A percentile compares a stretch with the other conserved stretches of the same genome.
phyloP scores from a whole-genome alignment of 64 coral and sea anemone species.

The Catalaphyllia jardinei region DNA sequence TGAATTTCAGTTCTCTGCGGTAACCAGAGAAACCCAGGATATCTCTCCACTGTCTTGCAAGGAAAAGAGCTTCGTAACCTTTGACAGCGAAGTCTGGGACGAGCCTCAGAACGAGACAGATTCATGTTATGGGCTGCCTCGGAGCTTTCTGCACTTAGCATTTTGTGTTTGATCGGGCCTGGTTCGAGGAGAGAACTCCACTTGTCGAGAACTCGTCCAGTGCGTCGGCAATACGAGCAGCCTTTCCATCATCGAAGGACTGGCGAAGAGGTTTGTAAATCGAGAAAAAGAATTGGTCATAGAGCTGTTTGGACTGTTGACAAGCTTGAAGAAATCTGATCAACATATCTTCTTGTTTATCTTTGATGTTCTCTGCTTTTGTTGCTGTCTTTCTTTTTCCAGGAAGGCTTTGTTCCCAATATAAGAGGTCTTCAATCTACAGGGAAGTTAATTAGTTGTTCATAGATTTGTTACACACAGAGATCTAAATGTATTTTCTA shows the following conservation, averaged over 20 bases:
- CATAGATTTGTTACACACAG: not conserved
- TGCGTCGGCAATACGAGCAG: not conserved
- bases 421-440: constrained; percentile 67
- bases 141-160: constrained; percentile 64
- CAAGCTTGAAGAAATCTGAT: constrained; percentile 69
- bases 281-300: constrained; percentile 51
- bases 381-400: constrained; percentile 14
- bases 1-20: constrained; percentile 71
- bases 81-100: constrained; percentile 81
- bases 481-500: no score
- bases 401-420: constrained; percentile 63
- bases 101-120: constrained; percentile 57
- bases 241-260: constrained; percentile 60
- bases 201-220: constrained; percentile 46
- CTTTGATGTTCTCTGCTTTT: not conserved
- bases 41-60: constrained; percentile 78
- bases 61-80: constrained; percentile 70
- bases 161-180: constrained; percentile 72
- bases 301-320: constrained; percentile 57
- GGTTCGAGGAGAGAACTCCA: constrained; percentile 66
- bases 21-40: constrained; percentile 69
- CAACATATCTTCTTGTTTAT: constrained; percentile 65
- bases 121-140: constrained; percentile 70
- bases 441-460: not conserved
- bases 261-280: constrained; percentile 68